Conservation (phyloP, 2,888 invertebrate genomes). For the Idaea aversata region DNA sequence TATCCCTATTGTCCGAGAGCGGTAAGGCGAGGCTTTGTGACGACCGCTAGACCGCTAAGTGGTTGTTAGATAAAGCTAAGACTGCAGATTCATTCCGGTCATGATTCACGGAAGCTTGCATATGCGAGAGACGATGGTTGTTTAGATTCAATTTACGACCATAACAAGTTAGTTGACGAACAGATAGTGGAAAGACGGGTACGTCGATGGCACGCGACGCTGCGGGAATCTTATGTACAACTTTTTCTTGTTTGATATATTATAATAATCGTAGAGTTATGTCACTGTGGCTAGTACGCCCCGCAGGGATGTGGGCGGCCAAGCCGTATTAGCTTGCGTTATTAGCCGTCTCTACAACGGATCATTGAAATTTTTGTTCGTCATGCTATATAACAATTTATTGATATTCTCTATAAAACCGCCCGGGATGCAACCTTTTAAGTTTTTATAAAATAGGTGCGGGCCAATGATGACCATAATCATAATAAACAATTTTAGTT, state of each 20-base stretch:
- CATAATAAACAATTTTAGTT: neutral
- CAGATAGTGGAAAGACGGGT: slow-evolving; percentile 56
- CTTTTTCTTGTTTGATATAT: slow-evolving; percentile 67
- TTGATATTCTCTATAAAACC: slow-evolving; percentile 35
- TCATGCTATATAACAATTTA: slow-evolving; percentile 66
- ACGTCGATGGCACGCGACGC: slow-evolving; percentile 68
- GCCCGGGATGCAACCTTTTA: neutral
- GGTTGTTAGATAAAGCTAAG: slow-evolving; percentile 39
- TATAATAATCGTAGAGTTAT: slow-evolving; percentile 68
- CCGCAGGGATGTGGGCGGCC: slow-evolving; percentile 52
- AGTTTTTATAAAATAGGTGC: neutral
- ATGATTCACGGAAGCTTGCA: slow-evolving; percentile 52
- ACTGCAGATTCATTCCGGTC: slow-evolving; percentile 40
- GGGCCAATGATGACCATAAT: neutral
- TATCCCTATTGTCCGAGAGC: slow-evolving; percentile 23
- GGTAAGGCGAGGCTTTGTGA: slow-evolving; percentile 35
- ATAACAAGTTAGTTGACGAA: slow-evolving; percentile 52
- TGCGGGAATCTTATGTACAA: slow-evolving; percentile 59
- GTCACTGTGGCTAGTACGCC: slow-evolving; percentile 52
- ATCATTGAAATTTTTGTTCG: slow-evolving; percentile 69
- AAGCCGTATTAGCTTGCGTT: slow-evolving; percentile 37
- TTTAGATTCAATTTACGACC: slow-evolving; percentile 61
- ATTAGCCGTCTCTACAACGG: slow-evolving; percentile 59
- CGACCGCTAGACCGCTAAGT: slow-evolving; percentile 51
- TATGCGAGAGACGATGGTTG: slow-evolving; percentile 48